Evolutionary conservation across 2,113 vertebrate genomes (phyloP), one percentile per base, ranked within the genome.

Genomic region (Notothenia rossii): DNA sequence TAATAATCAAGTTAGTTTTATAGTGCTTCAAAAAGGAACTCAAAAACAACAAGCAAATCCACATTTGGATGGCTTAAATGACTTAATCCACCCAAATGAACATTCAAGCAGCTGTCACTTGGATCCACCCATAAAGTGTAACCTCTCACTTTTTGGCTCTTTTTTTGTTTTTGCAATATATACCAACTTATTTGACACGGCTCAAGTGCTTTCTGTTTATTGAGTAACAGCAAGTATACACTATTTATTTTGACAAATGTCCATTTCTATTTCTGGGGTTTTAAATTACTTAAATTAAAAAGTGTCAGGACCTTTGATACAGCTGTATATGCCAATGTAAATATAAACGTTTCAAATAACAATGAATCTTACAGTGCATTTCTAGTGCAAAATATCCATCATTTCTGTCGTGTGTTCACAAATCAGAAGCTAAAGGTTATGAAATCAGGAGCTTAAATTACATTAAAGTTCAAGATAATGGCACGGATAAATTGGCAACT

Each of bases 1-100:
- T 40, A 40, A 40, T 40, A 40, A 40, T 40, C 7, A 40, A 40
- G 5, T 36, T 36, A 36, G 36, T 40, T 40, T 6, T 40, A 6
- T 40, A 40, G 36, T 40, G 36, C 36, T 40, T 40, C 36, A 40
- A 40, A 40, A 6, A 40, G 7, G 36, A 40, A 40, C 29, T 29
- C 29, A 29, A 29, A 29, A 29, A 29, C 29, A 29, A 40, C 7
- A 40, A 40, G 36, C 5, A 40, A 40, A 1, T 36, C 36, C 22
- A 49, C 15, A 48, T 67, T 71, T 78, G 51, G 55, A 62, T 61
- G 49, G 78, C 62, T 84, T 72, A 69, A 70, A 75, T 68, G 20
- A 51, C 59, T 68, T 49, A 36, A 72, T 63, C 58, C n/a, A 56
- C 51, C 56, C 22, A 15, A 66, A 33, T 15, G 25, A 71, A 62